Percentiles rank a stretch among this genome's conserved stretches.
These are phyloP conservation scores for Antennarius maculatus DNA, from an alignment of 2,797 vertebrate genomes.

Conservation along the genomic window DNA sequence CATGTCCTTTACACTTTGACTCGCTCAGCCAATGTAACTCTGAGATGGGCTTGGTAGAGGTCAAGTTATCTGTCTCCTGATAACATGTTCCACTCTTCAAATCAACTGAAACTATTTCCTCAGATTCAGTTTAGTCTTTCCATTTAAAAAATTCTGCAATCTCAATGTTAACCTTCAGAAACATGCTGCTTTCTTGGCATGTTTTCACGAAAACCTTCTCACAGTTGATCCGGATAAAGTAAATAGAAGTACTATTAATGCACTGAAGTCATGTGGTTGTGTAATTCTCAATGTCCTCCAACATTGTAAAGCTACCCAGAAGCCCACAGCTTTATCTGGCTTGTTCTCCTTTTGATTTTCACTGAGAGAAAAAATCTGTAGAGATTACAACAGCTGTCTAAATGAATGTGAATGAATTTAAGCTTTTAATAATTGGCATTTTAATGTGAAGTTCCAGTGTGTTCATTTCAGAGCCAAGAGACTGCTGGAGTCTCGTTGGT, in stretches of 20 bases:
- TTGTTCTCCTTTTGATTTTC: constrained; percentile 26
- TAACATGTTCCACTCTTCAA: constrained; percentile 15
- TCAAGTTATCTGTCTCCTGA: constrained; percentile 39
- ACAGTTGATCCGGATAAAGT: constrained; percentile 25
- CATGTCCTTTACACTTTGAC: constrained; percentile 59
- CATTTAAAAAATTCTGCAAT: constrained; percentile 20
- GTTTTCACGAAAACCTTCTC: neutral
- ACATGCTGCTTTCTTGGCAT: constrained; percentile 22
- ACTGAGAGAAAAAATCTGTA: constrained; percentile 21
- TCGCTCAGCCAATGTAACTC: constrained; percentile 74
- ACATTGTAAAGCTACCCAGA: constrained; percentile 16
- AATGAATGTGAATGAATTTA: constrained; percentile 44
- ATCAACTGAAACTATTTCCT: constrained; percentile 14
- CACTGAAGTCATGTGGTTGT: constrained; percentile 17
- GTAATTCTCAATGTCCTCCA: constrained; percentile 33
- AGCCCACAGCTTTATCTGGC: constrained; percentile 13
- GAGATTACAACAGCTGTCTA: constrained; percentile 21
- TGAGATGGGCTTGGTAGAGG: constrained; percentile 40
- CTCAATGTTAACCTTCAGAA: constrained; percentile 19
- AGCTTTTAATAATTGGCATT: constrained; percentile 61
- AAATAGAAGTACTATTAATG: constrained; percentile 7
- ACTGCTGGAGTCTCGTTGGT: constrained; percentile 38
- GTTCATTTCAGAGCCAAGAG: constrained; percentile 43
- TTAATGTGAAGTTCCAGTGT: constrained; percentile 62
- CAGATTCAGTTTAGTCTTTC: constrained; percentile 36